Percentiles rank a stretch among this genome's conserved stretches.
Conservation (phyloP, 2,797 vertebrate species). For the Hypotaenidia okinawae region DNA sequence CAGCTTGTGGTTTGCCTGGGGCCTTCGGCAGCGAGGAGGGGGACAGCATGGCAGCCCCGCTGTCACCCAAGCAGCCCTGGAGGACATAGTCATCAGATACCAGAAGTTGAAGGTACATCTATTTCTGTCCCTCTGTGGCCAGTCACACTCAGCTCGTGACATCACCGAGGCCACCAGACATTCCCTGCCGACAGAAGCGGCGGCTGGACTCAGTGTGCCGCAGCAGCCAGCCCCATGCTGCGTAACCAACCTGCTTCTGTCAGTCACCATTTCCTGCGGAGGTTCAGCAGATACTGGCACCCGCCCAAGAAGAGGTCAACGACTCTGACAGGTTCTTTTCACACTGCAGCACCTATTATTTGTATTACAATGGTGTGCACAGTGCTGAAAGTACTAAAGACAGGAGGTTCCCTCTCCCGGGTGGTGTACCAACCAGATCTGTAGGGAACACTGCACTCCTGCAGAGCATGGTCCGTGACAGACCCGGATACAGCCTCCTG, state of each 20-base stretch:
- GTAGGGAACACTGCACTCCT: neutral
- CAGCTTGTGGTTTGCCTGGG: neutral
- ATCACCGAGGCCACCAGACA: neutral
- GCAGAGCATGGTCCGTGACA: accelerated
- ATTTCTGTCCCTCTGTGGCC: neutral
- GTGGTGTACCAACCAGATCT: neutral
- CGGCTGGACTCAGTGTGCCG: neutral
- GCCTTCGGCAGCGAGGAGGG: neutral
- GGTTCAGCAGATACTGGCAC: neutral
- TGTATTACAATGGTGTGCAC: neutral
- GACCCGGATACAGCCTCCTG: neutral
- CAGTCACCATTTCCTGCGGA: neutral
- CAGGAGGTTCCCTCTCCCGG: neutral
- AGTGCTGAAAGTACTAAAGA: neutral
- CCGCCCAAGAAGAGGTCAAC: neutral
- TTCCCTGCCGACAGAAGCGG: neutral
- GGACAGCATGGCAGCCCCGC: neutral
- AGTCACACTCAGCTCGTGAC: neutral
- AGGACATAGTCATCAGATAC: accelerated
- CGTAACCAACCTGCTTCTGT: neutral
- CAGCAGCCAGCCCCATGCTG: neutral
- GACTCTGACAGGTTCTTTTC: neutral
- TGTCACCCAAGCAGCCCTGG: neutral
- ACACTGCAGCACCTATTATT: neutral
- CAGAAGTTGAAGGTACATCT: neutral